These are phyloP conservation scores for Cyphomyrus plagiostoma DNA, from an alignment of 2,113 vertebrate genomes.

Conservation along the genomic window DNA sequence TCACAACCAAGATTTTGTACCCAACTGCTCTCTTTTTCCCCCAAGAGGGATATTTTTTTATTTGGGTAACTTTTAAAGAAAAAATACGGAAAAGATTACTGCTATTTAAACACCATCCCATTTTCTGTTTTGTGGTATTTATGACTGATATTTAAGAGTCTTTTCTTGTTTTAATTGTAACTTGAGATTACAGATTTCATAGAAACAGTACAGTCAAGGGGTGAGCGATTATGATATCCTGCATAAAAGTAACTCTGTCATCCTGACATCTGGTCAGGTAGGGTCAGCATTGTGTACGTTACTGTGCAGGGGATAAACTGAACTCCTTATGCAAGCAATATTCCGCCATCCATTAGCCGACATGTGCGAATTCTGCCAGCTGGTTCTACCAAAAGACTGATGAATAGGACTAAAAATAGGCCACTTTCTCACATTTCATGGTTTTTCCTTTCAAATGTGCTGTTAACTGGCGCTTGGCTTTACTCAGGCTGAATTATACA, in stretches of 20 bases:
- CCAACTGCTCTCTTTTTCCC: not conserved
- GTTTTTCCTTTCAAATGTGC: conserved; percentile 14
- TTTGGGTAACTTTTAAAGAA: not conserved
- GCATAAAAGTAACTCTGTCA: not conserved
- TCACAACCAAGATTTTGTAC: not conserved
- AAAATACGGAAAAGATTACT: not conserved
- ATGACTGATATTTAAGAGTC: not conserved
- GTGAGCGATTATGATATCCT: not conserved
- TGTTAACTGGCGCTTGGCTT: not conserved
- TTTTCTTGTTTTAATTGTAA: not conserved
- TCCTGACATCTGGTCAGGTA: not conserved
- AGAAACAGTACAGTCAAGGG: not conserved
- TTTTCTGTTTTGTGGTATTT: not conserved
- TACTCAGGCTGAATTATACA: not conserved
- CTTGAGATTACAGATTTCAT: not conserved
- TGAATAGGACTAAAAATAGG: conserved; percentile 21
- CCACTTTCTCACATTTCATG: conserved; percentile 14
- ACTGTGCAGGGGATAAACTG: conserved; percentile 2
- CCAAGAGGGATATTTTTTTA: not conserved
- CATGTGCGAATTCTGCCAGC: conserved; percentile 18
- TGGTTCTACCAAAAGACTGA: conserved; percentile 1
- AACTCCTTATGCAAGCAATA: conserved; percentile 15
- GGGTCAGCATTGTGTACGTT: not conserved
- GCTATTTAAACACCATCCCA: not conserved
- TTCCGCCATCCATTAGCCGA: not conserved